These are phyloP conservation scores for Drosophila sp. DNA, from an alignment of 1,140 invertebrate genomes.

Conservation along the genomic window DNA sequence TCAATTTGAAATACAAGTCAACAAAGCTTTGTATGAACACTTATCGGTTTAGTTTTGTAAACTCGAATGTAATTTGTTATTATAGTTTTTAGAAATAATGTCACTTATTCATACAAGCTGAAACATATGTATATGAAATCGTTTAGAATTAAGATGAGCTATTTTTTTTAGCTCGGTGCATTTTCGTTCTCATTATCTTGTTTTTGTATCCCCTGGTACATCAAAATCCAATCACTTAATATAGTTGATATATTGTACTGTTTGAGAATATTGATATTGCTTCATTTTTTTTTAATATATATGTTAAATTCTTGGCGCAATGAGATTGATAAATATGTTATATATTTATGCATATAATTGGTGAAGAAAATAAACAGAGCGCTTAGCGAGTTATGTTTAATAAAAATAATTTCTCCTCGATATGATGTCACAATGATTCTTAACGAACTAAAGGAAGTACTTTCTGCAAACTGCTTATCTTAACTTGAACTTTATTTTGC, in stretches of 20 bases:
- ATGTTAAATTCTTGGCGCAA: slow-evolving; percentile 36
- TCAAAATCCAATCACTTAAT: slow-evolving; percentile 1
- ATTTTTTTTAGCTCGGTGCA: not conserved
- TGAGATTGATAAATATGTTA: slow-evolving; percentile 20
- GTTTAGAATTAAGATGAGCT: slow-evolving; percentile 16
- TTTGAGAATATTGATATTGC: slow-evolving; percentile 12
- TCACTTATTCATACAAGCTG: not conserved
- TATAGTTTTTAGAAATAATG: slow-evolving; percentile 37
- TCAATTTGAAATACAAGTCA: not conserved
- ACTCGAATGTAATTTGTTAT: slow-evolving; percentile 47
- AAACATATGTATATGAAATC: not conserved
- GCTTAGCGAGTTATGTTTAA: slow-evolving; percentile 8
- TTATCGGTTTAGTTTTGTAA: not conserved
- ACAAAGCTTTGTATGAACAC: not conserved
- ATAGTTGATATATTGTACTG: slow-evolving; percentile 1
- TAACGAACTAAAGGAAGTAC: slow-evolving; percentile 12
- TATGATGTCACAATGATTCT: slow-evolving; percentile 7
- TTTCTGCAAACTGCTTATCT: not conserved
- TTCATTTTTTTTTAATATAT: slow-evolving; percentile 36
- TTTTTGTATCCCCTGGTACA: slow-evolving; percentile 24
- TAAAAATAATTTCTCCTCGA: slow-evolving; percentile 6
- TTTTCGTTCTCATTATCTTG: slow-evolving; percentile 10
- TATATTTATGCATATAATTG: not conserved
- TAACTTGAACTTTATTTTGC: not conserved
- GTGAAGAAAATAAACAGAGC: slow-evolving; percentile 13